These are phyloP conservation scores for Hololepta plana DNA, from an alignment of 2,888 invertebrate species.

Conservation along the genomic window DNA sequence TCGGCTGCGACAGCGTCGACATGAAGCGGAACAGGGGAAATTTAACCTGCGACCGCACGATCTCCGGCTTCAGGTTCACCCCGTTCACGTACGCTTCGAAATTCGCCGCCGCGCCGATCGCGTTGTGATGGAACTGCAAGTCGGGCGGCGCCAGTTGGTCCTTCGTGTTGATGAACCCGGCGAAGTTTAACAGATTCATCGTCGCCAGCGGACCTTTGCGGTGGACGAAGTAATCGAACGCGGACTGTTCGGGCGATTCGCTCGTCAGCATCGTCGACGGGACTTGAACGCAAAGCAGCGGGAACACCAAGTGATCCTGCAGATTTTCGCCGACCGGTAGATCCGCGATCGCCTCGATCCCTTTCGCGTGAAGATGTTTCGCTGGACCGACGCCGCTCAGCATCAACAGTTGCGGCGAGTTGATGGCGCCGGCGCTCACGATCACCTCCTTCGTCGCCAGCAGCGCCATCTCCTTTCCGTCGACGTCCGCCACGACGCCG, in stretches of 20 bases:
- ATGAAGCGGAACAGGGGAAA: background rate
- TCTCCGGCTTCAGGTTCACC: background rate
- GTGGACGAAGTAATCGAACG: constrained; percentile 27
- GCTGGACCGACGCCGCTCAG: constrained; percentile 29
- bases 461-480: constrained; percentile 7
- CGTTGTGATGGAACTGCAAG: constrained; percentile 32
- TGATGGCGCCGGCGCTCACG: constrained; percentile 34
- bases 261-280: background rate
- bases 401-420: constrained; percentile 40
- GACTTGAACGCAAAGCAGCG: background rate
- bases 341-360: constrained; percentile 22
- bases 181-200: constrained; percentile 25
- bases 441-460: background rate
- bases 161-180: constrained; percentile 28
- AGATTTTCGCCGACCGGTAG: constrained; percentile 23
- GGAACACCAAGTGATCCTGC: background rate
- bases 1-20: constrained; percentile 28
- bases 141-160: constrained; percentile 34
- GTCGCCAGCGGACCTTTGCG: constrained; percentile 29
- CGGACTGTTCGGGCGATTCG: background rate
- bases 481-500: constrained; percentile 24
- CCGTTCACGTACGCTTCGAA: constrained; percentile 1
- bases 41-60: background rate
- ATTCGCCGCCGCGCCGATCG: too few species aligned
- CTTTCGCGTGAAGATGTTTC: constrained; percentile 19